Conservation (phyloP, 2,888 invertebrate genomes). For the Rhyacophila evoluta region DNA sequence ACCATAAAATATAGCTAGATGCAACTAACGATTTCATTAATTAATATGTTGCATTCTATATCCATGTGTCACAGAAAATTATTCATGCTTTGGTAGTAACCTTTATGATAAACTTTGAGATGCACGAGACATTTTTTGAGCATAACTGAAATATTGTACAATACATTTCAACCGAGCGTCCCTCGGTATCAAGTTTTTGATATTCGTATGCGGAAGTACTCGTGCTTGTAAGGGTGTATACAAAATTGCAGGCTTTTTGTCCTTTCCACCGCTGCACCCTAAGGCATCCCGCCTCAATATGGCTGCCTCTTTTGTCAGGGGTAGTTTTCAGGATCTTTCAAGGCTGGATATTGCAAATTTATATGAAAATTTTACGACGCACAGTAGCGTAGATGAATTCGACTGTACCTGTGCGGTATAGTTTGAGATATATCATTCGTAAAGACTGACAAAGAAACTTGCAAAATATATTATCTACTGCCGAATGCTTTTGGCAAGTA, state of each 20-base stretch:
- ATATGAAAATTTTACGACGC: constrained; percentile 22
- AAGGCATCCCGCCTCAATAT: background rate
- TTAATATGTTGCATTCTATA: too few species aligned
- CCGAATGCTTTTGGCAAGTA: background rate
- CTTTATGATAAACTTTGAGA: too few species aligned
- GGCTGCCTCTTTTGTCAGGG: background rate
- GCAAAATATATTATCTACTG: background rate
- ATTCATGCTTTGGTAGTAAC: too few species aligned
- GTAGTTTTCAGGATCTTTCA: background rate
- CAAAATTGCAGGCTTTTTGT: constrained; percentile 19
- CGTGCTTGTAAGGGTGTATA: constrained; percentile 2
- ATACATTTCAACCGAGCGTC: background rate
- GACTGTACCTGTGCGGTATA: background rate
- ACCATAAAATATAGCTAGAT: too few species aligned
- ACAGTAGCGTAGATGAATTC: background rate
- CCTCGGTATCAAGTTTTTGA: background rate
- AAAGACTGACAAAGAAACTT: background rate
- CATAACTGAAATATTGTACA: background rate
- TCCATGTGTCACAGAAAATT: too few species aligned
- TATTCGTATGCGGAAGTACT: constrained; percentile 14
- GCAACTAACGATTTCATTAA: too few species aligned
- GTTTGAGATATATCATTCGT: background rate
- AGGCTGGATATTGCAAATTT: constrained; percentile 22
- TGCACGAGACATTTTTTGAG: too few species aligned
- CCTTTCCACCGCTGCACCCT: constrained; percentile 1